Evolutionary conservation across 2,888 invertebrate genomes (phyloP).

Genomic region (Taphrorychus bicolor): DNA sequence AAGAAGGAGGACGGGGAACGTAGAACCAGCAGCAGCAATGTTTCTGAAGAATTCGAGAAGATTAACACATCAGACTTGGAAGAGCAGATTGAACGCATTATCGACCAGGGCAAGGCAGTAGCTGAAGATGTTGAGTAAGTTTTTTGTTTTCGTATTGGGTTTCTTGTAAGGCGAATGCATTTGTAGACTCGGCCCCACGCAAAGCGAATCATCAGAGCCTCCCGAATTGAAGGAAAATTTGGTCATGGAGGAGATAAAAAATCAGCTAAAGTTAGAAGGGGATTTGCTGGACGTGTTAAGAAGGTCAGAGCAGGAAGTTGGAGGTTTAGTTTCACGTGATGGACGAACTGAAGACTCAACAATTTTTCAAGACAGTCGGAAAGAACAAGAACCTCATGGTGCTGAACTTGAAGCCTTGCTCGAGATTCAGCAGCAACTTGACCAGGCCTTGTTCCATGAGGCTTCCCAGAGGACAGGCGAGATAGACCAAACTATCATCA

Average conservation of each 20-base stretch:
- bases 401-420: too few relatives aligned
- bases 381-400: too few relatives aligned
- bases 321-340: neutral
- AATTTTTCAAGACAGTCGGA: too few relatives aligned
- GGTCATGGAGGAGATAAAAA: constrained; percentile 36
- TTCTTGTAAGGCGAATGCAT: neutral
- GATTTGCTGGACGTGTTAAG: constrained; percentile 20
- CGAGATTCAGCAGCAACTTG: too few relatives aligned
- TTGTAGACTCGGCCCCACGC: neutral
- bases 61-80: constrained; percentile 47
- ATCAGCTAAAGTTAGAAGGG: constrained; percentile 32
- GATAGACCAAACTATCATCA: too few relatives aligned
- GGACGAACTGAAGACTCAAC: too few relatives aligned
- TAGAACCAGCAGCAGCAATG: constrained; percentile 44
- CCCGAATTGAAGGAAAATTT: neutral
- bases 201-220: neutral
- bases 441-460: too few relatives aligned
- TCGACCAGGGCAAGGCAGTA: constrained; percentile 58
- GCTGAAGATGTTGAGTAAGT: constrained; percentile 30
- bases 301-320: neutral
- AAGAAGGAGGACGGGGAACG: constrained; percentile 44
- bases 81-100: constrained; percentile 53
- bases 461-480: too few relatives aligned
- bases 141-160: neutral
- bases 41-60: constrained; percentile 49